Conservation (phyloP, 2,113 vertebrate genomes). For the Actenoides hombroni region DNA sequence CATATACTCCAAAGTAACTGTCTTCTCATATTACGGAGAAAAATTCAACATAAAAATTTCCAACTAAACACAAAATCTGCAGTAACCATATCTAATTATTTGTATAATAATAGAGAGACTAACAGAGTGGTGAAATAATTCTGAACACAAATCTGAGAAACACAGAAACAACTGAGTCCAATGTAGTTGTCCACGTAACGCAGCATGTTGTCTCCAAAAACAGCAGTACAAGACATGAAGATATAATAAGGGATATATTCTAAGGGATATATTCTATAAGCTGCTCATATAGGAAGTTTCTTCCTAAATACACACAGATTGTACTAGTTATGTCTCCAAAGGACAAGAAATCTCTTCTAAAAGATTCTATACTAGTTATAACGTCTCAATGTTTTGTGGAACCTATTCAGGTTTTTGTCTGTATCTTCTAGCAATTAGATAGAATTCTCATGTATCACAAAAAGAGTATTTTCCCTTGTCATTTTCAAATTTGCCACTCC, state of each 20-base stretch:
- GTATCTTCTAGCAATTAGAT: neutral
- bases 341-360: neutral
- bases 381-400: neutral
- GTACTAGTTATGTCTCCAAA: neutral
- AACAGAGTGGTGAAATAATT: neutral
- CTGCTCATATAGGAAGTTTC: neutral
- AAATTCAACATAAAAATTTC: neutral
- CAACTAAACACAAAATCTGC: neutral
- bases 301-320: neutral
- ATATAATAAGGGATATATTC: neutral
- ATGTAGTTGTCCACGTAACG: neutral
- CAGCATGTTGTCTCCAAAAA: neutral
- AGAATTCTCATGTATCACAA: neutral
- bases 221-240: neutral
- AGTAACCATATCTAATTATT: neutral
- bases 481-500: neutral
- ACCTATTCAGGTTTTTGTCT: neutral
- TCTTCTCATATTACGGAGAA: neutral
- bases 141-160: neutral
- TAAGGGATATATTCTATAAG: neutral
- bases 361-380: neutral
- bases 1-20: neutral
- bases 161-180: neutral
- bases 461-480: neutral
- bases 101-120: neutral